phyloP scores from a whole-genome alignment of 2,888 invertebrate genomes.

The Rhodophaea formosa region DNA sequence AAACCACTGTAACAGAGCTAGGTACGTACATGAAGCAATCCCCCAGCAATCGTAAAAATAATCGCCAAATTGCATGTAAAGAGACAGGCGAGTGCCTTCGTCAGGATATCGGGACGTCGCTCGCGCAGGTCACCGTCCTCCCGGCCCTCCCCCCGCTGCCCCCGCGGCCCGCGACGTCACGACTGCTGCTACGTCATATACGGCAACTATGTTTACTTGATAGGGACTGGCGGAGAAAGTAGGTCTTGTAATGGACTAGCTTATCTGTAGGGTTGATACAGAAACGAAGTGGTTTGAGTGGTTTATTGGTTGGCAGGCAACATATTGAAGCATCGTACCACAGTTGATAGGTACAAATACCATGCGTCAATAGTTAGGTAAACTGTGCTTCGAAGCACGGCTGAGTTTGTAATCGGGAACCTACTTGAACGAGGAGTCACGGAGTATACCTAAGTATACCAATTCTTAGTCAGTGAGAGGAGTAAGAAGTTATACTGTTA shows the following conservation, averaged over 20 bases:
- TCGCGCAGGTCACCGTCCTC: slow-evolving; percentile 23
- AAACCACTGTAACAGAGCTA: not conserved
- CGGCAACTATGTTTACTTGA: slow-evolving; percentile 10
- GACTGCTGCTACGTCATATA: slow-evolving; percentile 36
- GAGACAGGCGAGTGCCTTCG: not conserved
- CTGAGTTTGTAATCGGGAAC: too few species aligned
- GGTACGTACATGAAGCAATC: not conserved
- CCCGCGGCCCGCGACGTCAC: slow-evolving; percentile 36
- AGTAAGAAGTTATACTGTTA: too few species aligned
- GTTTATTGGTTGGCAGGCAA: too few species aligned
- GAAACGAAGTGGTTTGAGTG: not conserved
- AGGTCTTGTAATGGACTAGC: not conserved
- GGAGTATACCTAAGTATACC: too few species aligned
- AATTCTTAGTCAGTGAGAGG: too few species aligned
- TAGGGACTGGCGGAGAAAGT: slow-evolving; percentile 14
- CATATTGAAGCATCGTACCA: too few species aligned
- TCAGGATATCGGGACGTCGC: slow-evolving; percentile 29
- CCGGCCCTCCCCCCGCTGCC: slow-evolving; percentile 20
- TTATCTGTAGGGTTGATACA: not conserved
- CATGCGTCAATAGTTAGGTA: too few species aligned
- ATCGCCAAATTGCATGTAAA: not conserved
- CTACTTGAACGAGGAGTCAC: too few species aligned
- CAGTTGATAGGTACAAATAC: too few species aligned
- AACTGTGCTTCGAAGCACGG: too few species aligned
- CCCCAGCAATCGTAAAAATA: not conserved